Conservation (phyloP, 2,888 invertebrate species). For the Leucoptera coffeella region DNA sequence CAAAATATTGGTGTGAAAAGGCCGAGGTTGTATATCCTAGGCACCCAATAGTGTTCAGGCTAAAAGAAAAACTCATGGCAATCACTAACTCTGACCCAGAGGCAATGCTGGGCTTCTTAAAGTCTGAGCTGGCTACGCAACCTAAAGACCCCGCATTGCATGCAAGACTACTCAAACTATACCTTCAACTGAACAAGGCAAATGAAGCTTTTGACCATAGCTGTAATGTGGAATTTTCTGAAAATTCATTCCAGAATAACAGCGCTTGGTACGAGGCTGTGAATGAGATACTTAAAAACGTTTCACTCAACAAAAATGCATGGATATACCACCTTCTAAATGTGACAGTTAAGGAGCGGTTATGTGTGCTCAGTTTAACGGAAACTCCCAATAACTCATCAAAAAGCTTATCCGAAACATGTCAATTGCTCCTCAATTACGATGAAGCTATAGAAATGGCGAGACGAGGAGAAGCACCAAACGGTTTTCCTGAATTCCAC, state of each 20-base stretch:
- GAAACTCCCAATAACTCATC: slow-evolving; percentile 34
- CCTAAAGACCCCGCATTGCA: slow-evolving; percentile 71
- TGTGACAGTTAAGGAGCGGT: slow-evolving; percentile 60
- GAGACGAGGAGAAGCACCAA: slow-evolving; percentile 18
- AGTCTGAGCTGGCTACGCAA: slow-evolving; percentile 60
- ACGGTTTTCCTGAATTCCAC: slow-evolving; percentile 54
- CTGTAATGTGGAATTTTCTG: slow-evolving; percentile 62
- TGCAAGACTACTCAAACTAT: slow-evolving; percentile 69
- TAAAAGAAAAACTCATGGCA: slow-evolving; percentile 65
- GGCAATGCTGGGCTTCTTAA: slow-evolving; percentile 58
- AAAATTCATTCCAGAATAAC: slow-evolving; percentile 49
- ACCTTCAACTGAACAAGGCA: slow-evolving; percentile 60
- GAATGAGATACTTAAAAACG: slow-evolving; percentile 49
- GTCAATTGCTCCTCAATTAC: slow-evolving; percentile 59
- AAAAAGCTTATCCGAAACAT: slow-evolving; percentile 46
- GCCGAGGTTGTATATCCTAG: slow-evolving; percentile 69
- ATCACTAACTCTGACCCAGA: slow-evolving; percentile 56
- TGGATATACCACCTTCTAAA: slow-evolving; percentile 64
- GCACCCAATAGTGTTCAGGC: slow-evolving; percentile 65
- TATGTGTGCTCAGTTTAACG: slow-evolving; percentile 49
- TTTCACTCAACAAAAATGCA: slow-evolving; percentile 32
- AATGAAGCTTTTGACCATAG: slow-evolving; percentile 73
- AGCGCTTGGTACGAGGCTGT: slow-evolving; percentile 60
- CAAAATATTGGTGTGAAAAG: slow-evolving; percentile 76
- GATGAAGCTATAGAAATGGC: slow-evolving; percentile 58